Base-by-base conservation (phyloP, 2,113 vertebrate species). In the human region DNA sequence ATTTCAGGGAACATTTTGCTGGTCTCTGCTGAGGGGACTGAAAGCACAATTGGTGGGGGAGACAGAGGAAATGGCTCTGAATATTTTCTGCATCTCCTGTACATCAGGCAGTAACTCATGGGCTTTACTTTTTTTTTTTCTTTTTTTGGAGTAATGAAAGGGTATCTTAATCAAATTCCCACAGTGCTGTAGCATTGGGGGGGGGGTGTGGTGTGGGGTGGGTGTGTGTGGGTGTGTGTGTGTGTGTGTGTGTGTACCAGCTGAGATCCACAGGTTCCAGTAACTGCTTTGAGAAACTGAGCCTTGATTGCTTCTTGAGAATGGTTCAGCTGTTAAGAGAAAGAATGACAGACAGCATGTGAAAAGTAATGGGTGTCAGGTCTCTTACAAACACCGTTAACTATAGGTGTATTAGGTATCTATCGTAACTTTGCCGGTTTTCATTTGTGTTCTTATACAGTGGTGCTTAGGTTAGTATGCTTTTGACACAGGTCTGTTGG, bases 21-120 rank as follows among this genome's bases (percentile, higher is more conserved):
- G 76, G 22, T 86, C 50, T 38, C 18, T 27, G 87, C 50, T 68
- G 52, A 82, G 50, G 72, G 5, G 6, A 38, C 89, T 76, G 32
- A 52, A 92, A 90, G 70, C 17, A 50, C 25, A 23, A 43, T 68
- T 70, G 75, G 12, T 57, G 7, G 50, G 17, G 35, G 30, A 70
- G 43, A 18, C 1, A 13, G 40, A 50, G 66, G 25, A 90, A 83
- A 48, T 61, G 59, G 80, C 30, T n/a, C 45, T 80, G 9, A 72
- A 27, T 68, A 72, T 88, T 93, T 89, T 86, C 82, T 92, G 70
- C 45, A 50, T 91, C 66, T 96, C 59, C 80, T 96, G 3, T 95
- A 64, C 8, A 79, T 75, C 43, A 73, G 38, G 79, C 43, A 20
- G 38, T 92, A 90, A 87, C 78, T 85, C 12, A 8, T 40, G 20